Conservation (phyloP, 2,888 invertebrate species). For the Fissipunctia ypsillon region DNA sequence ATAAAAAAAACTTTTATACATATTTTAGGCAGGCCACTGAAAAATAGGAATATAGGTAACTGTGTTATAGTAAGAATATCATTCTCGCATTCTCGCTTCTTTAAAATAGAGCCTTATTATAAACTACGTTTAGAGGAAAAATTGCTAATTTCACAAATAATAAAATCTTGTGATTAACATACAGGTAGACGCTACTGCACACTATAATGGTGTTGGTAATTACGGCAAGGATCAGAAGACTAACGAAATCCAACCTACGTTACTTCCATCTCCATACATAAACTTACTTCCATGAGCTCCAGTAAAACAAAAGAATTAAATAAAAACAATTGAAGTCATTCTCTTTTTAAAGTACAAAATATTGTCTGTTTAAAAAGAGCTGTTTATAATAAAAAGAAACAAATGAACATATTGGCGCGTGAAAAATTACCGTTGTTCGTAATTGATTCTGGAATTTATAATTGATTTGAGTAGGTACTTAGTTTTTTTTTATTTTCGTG, state of each 20-base stretch:
- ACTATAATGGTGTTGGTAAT: neutral
- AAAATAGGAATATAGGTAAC: neutral
- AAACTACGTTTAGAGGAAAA: neutral
- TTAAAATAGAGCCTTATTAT: neutral
- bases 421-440: too few species aligned
- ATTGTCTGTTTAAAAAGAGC: too few species aligned
- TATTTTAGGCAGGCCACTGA: neutral
- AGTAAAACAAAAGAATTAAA: neutral
- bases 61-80: neutral
- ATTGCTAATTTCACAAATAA: neutral
- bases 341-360: too few species aligned
- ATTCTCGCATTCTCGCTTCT: neutral
- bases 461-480: too few species aligned
- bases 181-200: neutral
- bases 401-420: too few species aligned
- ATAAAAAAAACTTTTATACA: slow-evolving; percentile 6
- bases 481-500: too few species aligned
- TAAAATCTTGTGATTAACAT: neutral
- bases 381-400: too few species aligned
- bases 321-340: neutral
- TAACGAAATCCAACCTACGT: neutral
- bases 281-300: neutral
- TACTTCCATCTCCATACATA: neutral
- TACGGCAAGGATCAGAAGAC: neutral
- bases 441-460: too few species aligned